A percentile compares a stretch with the other conserved stretches of the same genome.
Evolutionary conservation across 2,113 vertebrate genomes (phyloP).

Genomic region (Formicarius rufipectus): DNA sequence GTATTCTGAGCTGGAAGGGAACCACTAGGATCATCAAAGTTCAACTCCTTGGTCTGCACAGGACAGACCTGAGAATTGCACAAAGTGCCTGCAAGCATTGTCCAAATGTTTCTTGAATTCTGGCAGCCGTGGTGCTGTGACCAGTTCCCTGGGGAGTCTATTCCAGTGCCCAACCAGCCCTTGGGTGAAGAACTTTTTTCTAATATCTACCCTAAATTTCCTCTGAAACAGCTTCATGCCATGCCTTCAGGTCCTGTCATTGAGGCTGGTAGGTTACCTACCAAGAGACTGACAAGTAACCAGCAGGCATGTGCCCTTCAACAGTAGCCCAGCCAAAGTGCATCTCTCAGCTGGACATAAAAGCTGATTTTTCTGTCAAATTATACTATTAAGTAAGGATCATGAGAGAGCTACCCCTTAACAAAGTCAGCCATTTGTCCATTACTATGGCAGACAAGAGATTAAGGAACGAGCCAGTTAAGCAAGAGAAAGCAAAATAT

Average conservation of each 20-base stretch:
- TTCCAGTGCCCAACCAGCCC: not conserved
- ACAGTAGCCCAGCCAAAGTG: not conserved
- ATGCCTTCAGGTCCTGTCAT: not conserved
- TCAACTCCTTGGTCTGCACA: not conserved
- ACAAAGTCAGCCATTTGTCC: constrained; percentile 17
- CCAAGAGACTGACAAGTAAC: not conserved
- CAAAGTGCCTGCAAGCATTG: not conserved
- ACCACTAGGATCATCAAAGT: not conserved
- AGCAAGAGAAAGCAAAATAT: constrained; percentile 37
- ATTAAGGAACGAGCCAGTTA: constrained; percentile 1
- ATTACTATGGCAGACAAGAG: not conserved
- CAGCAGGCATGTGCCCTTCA: not conserved
- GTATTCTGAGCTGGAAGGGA: not conserved
- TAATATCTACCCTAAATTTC: not conserved
- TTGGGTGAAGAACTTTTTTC: not conserved
- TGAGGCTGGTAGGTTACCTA: not conserved
- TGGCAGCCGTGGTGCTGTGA: not conserved
- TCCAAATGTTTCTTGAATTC: not conserved
- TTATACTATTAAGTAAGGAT: not conserved
- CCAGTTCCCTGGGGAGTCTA: not conserved
- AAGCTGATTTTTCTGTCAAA: constrained; percentile 6
- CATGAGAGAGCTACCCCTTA: not conserved
- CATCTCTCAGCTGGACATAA: not conserved
- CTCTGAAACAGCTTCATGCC: not conserved
- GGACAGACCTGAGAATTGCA: not conserved